Base-by-base conservation (phyloP, 1,140 invertebrate genomes). In the Tetragonula clypearis region DNA sequence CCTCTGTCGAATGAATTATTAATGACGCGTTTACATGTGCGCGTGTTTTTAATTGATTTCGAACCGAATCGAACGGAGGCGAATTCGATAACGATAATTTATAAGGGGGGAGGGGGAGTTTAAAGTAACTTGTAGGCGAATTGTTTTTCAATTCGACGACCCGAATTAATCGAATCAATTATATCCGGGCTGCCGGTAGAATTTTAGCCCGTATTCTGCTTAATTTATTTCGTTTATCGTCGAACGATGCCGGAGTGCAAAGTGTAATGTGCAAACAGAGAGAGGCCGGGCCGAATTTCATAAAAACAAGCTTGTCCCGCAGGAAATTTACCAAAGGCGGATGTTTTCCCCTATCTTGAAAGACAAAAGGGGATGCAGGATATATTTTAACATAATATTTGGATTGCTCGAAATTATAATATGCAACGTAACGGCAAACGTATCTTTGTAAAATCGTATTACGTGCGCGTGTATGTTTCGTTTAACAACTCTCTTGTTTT, bases 1-100 rank as follows among this genome's bases (percentile, higher is more conserved):
- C 41, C 41, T 8, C 6, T 49, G 30, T 35, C 58, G 17, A 49
- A 76, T 76, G 80, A 76, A 82, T 82, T 76, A 82, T 82, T 82
- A 76, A 82, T 73, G 11, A 41, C 12, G 19, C 15, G n/a, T 2
- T 26, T 23, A 17, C 23, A 2, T 30, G 80, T 30, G 41, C 26
- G 72, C n/a, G n/a, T n/a, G n/a, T 56, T 82, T 76, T 68, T 55
- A 76, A 82, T 82, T 65, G 26, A 65, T 66, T 66, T 53, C n/a
- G 30, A 49, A 65, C 23, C 21, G 15, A 23, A 19, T 6, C 60
- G 26, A n/a, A 68, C 49, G 23, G 26, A 60, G 12, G n/a, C 23
- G 21, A 49, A 56, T 68, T 30, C 8, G 19, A 66, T 66, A 65
- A 55, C 23, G 21, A 55, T 82, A 55, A 76, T 82, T 66, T 53